A percentile compares a stretch with the other conserved stretches of the same genome.
phyloP scores from a whole-genome alignment of 2,113 vertebrate genomes.

The Irena cyanogastra region DNA sequence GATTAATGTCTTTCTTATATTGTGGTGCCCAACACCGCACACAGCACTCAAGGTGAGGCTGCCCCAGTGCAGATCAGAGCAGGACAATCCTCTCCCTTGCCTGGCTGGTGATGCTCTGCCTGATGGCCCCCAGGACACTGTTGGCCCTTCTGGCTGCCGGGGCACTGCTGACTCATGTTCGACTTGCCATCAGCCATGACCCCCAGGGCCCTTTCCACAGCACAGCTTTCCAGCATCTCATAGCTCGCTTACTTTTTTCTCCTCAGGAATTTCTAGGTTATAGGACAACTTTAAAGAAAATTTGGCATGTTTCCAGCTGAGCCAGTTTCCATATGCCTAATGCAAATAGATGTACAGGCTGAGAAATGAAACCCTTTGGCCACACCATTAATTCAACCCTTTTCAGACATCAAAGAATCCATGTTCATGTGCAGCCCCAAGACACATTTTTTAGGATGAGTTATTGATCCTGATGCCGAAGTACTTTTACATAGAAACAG shows the following conservation, averaged over 20 bases:
- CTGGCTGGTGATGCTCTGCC: accelerated
- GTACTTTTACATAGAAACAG: background rate
- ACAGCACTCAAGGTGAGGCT: accelerated
- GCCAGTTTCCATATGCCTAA: background rate
- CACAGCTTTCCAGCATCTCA: background rate
- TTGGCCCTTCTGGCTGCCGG: background rate
- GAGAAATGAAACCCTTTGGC: background rate
- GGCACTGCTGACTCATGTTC: accelerated
- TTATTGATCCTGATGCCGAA: background rate
- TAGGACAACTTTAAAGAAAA: background rate
- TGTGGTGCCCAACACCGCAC: accelerated
- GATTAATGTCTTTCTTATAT: background rate
- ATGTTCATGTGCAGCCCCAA: background rate
- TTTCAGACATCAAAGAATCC: background rate
- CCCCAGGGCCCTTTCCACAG: accelerated
- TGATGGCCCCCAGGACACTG: accelerated
- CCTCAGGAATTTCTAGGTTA: background rate
- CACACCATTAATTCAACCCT: background rate
- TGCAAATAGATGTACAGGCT: background rate
- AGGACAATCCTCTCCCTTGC: background rate
- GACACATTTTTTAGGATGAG: background rate
- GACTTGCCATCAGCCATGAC: accelerated
- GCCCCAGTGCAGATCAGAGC: accelerated
- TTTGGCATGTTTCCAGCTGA: background rate
- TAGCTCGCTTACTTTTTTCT: background rate